A percentile compares a stretch with the other conserved stretches of the same genome.
These are phyloP conservation scores for Grallaria varia DNA, from an alignment of 2,113 vertebrate species.

Conservation along the genomic window DNA sequence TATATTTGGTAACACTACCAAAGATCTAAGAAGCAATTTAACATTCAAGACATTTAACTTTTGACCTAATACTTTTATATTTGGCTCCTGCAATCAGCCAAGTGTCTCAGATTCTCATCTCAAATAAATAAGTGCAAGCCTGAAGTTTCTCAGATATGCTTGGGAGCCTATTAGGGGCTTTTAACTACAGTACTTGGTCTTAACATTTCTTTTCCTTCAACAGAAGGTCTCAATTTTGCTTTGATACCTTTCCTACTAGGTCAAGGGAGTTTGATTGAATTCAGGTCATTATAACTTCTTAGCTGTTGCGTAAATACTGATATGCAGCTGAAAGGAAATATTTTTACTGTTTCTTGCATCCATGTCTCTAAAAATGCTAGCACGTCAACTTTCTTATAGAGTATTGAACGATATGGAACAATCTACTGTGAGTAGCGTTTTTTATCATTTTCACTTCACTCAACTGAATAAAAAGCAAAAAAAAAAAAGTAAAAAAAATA, in stretches of 20 bases:
- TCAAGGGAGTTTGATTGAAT: background rate
- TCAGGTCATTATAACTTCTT: background rate
- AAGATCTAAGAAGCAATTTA: background rate
- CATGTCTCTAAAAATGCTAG: background rate
- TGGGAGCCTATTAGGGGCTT: background rate
- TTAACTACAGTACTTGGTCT: background rate
- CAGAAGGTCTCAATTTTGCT: background rate
- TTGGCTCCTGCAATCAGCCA: background rate
- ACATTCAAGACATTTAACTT: background rate
- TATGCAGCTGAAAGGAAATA: background rate
- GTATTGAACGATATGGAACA: background rate
- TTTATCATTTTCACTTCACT: background rate
- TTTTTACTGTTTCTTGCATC: background rate
- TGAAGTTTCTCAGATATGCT: background rate
- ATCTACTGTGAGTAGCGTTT: background rate
- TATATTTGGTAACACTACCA: background rate
- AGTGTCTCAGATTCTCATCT: background rate
- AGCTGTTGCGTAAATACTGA: background rate
- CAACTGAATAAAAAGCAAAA: background rate
- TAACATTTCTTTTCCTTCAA: background rate
- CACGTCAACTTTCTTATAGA: background rate
- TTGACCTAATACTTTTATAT: background rate
- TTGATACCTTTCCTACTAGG: background rate
- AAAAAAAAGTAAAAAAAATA: background rate
- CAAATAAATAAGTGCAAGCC: background rate